These are phyloP conservation scores for Strigops habroptila DNA, from an alignment of 2,113 vertebrate genomes.

Conservation along the genomic window DNA sequence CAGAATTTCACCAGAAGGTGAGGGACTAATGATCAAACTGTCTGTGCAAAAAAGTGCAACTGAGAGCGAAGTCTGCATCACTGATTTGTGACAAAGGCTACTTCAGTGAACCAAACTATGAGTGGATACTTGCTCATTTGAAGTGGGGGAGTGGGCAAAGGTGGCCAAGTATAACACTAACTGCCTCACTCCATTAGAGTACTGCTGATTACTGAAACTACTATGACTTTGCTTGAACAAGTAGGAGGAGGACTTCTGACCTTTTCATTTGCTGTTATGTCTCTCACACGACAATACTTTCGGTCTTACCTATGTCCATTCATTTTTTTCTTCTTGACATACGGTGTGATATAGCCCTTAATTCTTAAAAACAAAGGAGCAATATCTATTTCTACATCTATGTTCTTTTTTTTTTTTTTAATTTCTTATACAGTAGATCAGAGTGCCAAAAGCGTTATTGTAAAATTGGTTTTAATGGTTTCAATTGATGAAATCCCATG, in stretches of 20 bases:
- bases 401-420: neutral
- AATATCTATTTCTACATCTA: neutral
- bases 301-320: neutral
- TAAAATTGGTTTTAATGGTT: neutral
- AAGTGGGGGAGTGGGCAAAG: neutral
- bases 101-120: rapidly evolving
- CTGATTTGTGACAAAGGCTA: neutral
- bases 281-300: neutral
- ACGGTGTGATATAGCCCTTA: neutral
- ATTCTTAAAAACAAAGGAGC: neutral
- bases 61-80: neutral
- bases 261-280: neutral
- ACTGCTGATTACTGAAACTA: neutral
- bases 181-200: neutral
- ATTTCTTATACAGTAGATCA: neutral
- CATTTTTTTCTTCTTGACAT: neutral
- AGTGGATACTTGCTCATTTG: neutral
- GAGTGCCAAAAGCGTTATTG: neutral
- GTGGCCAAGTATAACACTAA: neutral
- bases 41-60: neutral
- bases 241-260: neutral
- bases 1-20: rapidly evolving
- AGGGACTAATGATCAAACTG: neutral
- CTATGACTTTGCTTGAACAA: neutral
- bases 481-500: neutral